Conservation (phyloP, 2,797 vertebrate species). For the Miichthys miiuy region DNA sequence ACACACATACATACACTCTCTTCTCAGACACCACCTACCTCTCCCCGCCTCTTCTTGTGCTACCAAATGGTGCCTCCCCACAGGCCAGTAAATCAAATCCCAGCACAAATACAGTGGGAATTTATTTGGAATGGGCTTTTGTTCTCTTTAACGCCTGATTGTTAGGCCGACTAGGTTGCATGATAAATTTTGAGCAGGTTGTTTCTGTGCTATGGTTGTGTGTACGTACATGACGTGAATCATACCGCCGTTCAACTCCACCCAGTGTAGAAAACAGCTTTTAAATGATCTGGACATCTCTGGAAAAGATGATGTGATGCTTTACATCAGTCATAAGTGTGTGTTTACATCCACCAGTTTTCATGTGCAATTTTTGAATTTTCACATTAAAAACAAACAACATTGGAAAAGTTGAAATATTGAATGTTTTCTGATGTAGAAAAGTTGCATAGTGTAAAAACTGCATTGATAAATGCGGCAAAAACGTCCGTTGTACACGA, state of each 20-base stretch:
- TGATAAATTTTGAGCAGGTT: slow-evolving; percentile 93
- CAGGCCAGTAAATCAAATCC: slow-evolving; percentile 99
- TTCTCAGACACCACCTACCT: slow-evolving; percentile 95
- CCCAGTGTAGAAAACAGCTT: slow-evolving; percentile 18
- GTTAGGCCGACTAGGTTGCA: slow-evolving; percentile 94
- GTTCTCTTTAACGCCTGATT: slow-evolving; percentile 98
- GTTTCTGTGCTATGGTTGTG: slow-evolving; percentile 59
- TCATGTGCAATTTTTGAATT: not conserved
- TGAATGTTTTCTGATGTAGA: too few relatives aligned
- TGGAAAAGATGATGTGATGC: not conserved
- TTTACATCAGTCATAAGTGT: not conserved
- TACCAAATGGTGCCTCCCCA: slow-evolving; percentile 99
- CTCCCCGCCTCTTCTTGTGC: slow-evolving; percentile 92
- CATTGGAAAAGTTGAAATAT: not conserved
- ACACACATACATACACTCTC: slow-evolving; percentile 64
- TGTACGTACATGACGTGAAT: slow-evolving; percentile 70
- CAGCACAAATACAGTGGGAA: slow-evolving; percentile 98
- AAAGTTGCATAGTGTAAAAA: not conserved
- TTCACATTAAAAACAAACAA: not conserved
- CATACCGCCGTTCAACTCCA: slow-evolving; percentile 59
- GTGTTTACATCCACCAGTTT: not conserved
- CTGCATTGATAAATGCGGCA: not conserved
- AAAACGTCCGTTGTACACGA: not conserved
- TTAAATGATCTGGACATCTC: slow-evolving; percentile 14
- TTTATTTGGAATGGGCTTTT: slow-evolving; percentile 99